Evolutionary conservation across 2,888 invertebrate genomes (phyloP).

Genomic region (Tineola bisselliella): DNA sequence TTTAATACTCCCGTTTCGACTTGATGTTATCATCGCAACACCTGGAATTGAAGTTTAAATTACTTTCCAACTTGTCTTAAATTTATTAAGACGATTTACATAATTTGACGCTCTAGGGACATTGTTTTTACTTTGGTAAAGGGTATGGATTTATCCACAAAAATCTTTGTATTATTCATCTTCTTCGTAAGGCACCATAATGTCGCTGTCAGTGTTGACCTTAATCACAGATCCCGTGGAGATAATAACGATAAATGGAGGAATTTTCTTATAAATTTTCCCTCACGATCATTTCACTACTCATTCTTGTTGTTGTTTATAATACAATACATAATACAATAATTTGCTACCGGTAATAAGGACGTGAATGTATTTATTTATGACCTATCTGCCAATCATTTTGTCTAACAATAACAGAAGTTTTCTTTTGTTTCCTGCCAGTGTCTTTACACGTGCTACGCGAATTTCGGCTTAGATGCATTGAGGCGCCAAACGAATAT

Average conservation of each 20-base stretch:
- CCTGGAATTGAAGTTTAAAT: constrained; percentile 32
- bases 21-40: constrained; percentile 20
- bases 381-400: too few species aligned
- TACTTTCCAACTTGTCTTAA: constrained; percentile 36
- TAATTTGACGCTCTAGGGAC: constrained; percentile 25
- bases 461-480: too few species aligned
- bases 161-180: neutral
- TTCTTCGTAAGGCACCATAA: neutral
- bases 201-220: neutral
- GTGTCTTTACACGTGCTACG: too few species aligned
- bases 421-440: too few species aligned
- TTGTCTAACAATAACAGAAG: too few species aligned
- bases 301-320: too few species aligned
- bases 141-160: neutral
- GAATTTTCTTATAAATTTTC: neutral
- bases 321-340: too few species aligned
- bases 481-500: too few species aligned
- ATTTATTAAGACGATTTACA: constrained; percentile 40
- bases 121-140: constrained; percentile 5
- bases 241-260: neutral
- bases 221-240: neutral
- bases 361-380: too few species aligned
- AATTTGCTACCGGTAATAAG: too few species aligned
- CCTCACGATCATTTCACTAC: too few species aligned
- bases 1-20: constrained; percentile 18